Evolutionary conservation across 2,113 vertebrate genomes (phyloP), one percentile per base, ranked within the genome.

Genomic region (Pygoscelis adeliae): DNA sequence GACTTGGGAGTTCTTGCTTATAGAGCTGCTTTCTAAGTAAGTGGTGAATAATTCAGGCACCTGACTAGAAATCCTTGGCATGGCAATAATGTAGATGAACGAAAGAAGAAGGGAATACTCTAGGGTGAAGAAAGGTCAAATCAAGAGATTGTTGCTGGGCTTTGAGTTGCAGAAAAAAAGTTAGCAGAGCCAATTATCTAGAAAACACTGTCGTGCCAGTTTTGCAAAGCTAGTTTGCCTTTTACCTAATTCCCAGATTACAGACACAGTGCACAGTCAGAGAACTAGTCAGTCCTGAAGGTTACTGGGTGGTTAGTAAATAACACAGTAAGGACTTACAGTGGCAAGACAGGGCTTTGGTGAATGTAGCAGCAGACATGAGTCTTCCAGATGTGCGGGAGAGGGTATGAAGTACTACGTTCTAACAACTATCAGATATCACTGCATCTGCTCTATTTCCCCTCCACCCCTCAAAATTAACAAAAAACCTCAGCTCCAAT

Each of bases 381-480:
- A 29, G 10, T 30, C 52, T 59, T 34, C 9, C 11, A 56, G 14
- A 20, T 18, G 11, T 0, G 5, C 6, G 15, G 49, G 13, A 49
- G 47, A 53, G 19, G 15, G 19, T 29, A 11, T 0, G 0, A 77
- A 58, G 36, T 44, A 18, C 21, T 27, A 15, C 42, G 25, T 21
- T 81, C 38, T 52, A 52, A 72, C 30, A 58, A 20, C 38, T 46
- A 3, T 13, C 10, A 15, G 7, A 7, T 32, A 38, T 1, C 44
- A 20, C 50, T 76, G 11, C 17, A 36, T 21, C 30, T 47, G 50
- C 38, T 56, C 15, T 61, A 2, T n/a, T 40, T 23, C 4, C 9
- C 11, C 1, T 3, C 10, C 2, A 2, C 1, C 0, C 27, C 11
- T 47, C 38, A n/a, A 44, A 62, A 67, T 29, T 38, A 58, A 76